phyloP scores from a whole-genome alignment of 1,140 invertebrate genomes.

The Cylas formicarius region DNA sequence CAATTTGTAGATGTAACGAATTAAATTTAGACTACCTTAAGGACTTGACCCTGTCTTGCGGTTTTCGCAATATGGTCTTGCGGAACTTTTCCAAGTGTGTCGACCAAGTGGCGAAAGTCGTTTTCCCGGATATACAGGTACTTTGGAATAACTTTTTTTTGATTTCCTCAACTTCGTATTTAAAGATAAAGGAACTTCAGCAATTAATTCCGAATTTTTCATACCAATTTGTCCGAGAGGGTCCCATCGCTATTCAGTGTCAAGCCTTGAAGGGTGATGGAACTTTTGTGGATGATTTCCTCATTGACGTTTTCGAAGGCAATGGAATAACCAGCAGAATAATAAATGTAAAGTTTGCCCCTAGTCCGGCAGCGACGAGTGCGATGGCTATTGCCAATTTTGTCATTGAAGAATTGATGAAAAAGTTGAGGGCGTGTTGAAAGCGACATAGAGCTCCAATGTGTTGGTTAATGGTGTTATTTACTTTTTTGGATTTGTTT shows the following conservation, averaged over 20 bases:
- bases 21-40: constrained; percentile 17
- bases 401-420: constrained; percentile 10
- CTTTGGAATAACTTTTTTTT: constrained; percentile 11
- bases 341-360: constrained; percentile 22
- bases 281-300: constrained; percentile 22
- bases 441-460: too few species aligned
- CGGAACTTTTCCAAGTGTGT: constrained; percentile 19
- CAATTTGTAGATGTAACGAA: constrained; percentile 17
- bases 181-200: constrained; percentile 18
- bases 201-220: constrained; percentile 17
- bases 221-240: constrained; percentile 13
- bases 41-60: constrained; percentile 9
- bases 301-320: constrained; percentile 20
- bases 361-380: constrained; percentile 25
- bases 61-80: constrained; percentile 19
- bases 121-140: constrained; percentile 11
- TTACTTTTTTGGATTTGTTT: too few species aligned
- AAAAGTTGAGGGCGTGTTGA: too few species aligned
- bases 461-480: too few species aligned
- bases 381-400: constrained; percentile 23
- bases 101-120: constrained; percentile 7
- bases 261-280: constrained; percentile 22
- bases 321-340: constrained; percentile 12
- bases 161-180: constrained; percentile 3
- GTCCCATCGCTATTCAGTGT: constrained; percentile 17